These are phyloP conservation scores for Leptinotarsa undecemlineata DNA, from an alignment of 1,140 invertebrate species.

Conservation along the genomic window DNA sequence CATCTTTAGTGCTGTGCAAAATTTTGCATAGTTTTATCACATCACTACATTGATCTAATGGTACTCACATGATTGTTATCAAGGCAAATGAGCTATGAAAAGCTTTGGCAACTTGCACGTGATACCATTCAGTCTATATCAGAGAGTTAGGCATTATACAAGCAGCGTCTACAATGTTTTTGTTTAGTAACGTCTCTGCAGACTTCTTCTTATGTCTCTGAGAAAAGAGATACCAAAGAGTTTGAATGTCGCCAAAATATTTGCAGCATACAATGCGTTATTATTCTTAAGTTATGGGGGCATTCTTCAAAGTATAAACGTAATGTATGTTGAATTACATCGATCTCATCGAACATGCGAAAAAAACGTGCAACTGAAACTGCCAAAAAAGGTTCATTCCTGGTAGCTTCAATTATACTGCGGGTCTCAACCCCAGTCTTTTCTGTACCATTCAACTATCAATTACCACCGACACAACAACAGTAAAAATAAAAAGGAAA, in stretches of 20 bases:
- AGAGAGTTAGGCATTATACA: background rate
- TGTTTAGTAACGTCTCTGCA: constrained; percentile 34
- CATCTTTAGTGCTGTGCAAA: constrained; percentile 14
- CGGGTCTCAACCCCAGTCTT: too few relatives aligned
- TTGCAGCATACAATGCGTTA: too few relatives aligned
- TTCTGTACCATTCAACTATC: too few relatives aligned
- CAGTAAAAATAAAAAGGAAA: constrained; percentile 16
- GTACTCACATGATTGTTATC: constrained; percentile 1
- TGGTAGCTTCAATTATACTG: background rate
- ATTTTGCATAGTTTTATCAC: background rate
- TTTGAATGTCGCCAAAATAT: too few relatives aligned
- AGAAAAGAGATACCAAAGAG: constrained; percentile 20
- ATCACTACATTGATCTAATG: background rate
- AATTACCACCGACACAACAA: too few relatives aligned
- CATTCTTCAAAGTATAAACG: too few relatives aligned
- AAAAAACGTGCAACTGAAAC: background rate
- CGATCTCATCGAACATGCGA: too few relatives aligned
- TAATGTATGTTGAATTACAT: too few relatives aligned
- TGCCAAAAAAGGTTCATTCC: background rate
- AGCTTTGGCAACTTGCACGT: background rate
- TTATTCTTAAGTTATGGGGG: too few relatives aligned
- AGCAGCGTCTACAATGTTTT: background rate
- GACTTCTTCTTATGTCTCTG: constrained; percentile 37
- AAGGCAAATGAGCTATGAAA: background rate
- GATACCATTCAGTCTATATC: background rate